These are phyloP conservation scores for Gastrophryne carolinensis DNA, from an alignment of 2,797 vertebrate genomes.

Conservation along the genomic window DNA sequence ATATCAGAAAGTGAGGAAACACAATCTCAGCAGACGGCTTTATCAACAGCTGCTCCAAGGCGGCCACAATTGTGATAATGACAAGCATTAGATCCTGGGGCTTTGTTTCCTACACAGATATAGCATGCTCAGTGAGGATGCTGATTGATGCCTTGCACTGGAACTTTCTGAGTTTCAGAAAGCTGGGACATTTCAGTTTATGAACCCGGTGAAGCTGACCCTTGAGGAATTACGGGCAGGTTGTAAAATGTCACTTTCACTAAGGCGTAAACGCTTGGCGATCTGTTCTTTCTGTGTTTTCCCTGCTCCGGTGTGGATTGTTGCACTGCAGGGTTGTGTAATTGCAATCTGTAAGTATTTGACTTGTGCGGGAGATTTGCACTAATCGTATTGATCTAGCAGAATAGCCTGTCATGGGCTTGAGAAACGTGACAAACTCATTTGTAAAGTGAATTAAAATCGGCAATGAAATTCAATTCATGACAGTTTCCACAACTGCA, in stretches of 20 bases:
- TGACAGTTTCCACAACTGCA: neutral
- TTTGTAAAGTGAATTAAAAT: constrained; percentile 31
- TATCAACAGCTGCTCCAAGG: neutral
- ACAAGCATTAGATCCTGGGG: too few relatives aligned
- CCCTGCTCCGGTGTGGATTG: neutral
- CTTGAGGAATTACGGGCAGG: neutral
- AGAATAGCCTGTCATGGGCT: neutral
- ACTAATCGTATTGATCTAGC: constrained; percentile 30
- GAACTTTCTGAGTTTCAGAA: neutral
- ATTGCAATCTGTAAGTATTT: constrained; percentile 19
- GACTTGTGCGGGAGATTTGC: constrained; percentile 12
- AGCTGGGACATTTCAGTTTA: neutral
- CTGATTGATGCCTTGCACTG: neutral
- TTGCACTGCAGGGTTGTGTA: neutral
- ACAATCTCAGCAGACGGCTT: neutral
- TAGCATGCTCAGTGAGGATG: neutral
- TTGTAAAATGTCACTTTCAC: neutral
- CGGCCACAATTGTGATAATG: neutral
- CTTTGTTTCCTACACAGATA: too few relatives aligned
- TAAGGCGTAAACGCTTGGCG: neutral
- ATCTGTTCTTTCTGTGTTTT: neutral
- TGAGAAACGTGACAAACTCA: constrained; percentile 21
- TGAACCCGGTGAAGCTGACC: neutral
- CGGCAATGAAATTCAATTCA: neutral
- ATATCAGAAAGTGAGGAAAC: neutral